Conservation (phyloP, 2,113 vertebrate species). For the Colossoma macropomum region DNA sequence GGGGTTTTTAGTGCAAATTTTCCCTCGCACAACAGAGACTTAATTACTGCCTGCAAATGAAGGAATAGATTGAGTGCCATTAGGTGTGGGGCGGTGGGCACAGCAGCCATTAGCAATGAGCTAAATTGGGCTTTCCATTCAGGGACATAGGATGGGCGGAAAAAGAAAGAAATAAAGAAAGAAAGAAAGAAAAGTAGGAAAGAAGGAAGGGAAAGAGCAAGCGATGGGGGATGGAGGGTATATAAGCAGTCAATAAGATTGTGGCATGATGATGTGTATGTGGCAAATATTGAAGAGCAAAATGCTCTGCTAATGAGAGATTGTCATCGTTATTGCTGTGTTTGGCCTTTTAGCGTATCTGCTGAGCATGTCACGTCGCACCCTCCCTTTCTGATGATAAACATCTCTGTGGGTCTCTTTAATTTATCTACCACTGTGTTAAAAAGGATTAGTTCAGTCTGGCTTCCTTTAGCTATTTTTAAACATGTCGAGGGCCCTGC, state of each 20-base stretch:
- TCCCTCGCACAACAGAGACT: slow-evolving; percentile 51
- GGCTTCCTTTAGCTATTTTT: slow-evolving; percentile 29
- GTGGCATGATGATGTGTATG: slow-evolving; percentile 46
- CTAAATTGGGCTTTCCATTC: slow-evolving; percentile 71
- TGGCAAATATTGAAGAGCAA: slow-evolving; percentile 68
- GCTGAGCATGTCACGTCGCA: slow-evolving; percentile 24
- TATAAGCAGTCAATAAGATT: slow-evolving; percentile 36
- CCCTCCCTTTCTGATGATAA: slow-evolving; percentile 47
- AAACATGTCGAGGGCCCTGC: slow-evolving; percentile 15
- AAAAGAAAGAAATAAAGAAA: slow-evolving; percentile 45
- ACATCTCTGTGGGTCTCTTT: slow-evolving; percentile 48
- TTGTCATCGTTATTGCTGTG: slow-evolving; percentile 46
- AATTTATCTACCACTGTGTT: slow-evolving; percentile 49
- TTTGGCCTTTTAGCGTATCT: slow-evolving; percentile 47
- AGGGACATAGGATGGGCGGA: slow-evolving; percentile 62
- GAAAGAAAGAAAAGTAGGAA: not conserved
- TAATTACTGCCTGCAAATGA: slow-evolving; percentile 62
- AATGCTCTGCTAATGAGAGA: slow-evolving; percentile 56
- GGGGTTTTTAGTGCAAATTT: slow-evolving; percentile 60
- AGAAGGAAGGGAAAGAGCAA: slow-evolving; percentile 39
- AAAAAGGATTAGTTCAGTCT: slow-evolving; percentile 49
- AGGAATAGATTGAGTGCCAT: slow-evolving; percentile 59
- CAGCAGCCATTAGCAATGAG: slow-evolving; percentile 65
- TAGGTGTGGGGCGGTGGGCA: slow-evolving; percentile 52
- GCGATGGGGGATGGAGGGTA: slow-evolving; percentile 20